Evolutionary conservation across 92 coral and sea anemone species (phyloP).

Genomic region (Muricea muricata): DNA sequence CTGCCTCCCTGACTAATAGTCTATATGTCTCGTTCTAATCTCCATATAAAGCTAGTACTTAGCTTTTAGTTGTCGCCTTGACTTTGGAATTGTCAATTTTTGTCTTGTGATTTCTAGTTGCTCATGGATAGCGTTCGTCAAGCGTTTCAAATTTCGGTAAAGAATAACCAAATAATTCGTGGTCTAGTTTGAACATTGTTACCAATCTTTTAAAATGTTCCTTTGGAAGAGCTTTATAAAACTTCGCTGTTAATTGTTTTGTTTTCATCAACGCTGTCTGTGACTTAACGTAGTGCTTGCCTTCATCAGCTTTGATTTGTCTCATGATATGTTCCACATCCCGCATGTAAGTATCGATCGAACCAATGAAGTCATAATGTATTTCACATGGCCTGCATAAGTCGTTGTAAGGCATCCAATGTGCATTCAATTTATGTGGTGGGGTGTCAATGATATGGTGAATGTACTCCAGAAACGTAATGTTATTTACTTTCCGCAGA

Average conservation of each 20-base stretch:
- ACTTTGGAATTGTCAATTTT: no score
- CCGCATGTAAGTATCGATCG: background rate
- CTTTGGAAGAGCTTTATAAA: background rate
- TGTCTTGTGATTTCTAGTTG: no score
- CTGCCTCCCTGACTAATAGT: no score
- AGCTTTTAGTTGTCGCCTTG: no score
- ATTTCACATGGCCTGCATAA: slow-evolving; percentile 47
- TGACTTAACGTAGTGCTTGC: background rate
- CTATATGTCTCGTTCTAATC: no score
- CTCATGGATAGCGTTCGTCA: background rate
- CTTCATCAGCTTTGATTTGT: background rate
- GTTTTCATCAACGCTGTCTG: background rate
- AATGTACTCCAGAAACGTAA: slow-evolving; percentile 21
- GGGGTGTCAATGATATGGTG: background rate
- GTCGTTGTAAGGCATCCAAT: slow-evolving; percentile 27
- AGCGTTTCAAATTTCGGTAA: background rate
- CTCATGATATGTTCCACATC: background rate
- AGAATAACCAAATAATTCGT: background rate
- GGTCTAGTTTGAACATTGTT: background rate
- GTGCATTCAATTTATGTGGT: background rate
- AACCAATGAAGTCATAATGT: slow-evolving; percentile 43
- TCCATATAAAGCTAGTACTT: no score
- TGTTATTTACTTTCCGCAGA: background rate
- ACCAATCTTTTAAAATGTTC: background rate
- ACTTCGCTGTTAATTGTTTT: background rate